These are phyloP conservation scores for Picathartes gymnocephalus DNA, from an alignment of 2,113 vertebrate species.

Conservation along the genomic window DNA sequence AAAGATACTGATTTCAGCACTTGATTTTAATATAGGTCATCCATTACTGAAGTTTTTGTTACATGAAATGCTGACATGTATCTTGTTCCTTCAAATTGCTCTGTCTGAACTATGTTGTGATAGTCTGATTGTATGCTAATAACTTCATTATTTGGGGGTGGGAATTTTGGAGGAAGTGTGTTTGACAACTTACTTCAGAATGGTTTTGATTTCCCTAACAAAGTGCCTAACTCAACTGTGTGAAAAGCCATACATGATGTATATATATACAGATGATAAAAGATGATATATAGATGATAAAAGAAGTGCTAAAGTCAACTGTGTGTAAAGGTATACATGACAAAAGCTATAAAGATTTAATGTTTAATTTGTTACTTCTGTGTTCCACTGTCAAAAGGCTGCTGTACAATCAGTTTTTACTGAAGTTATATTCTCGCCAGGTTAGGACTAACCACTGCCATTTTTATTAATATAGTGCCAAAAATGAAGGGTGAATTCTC, in stretches of 20 bases:
- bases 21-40: background rate
- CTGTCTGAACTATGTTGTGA: background rate
- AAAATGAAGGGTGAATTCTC: background rate
- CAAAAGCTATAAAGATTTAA: background rate
- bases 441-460: background rate
- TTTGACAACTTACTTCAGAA: conserved; percentile 4
- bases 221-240: background rate
- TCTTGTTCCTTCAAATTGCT: background rate
- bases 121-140: background rate
- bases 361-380: background rate
- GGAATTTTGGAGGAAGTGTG: background rate
- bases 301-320: background rate
- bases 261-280: background rate
- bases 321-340: background rate
- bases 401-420: background rate
- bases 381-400: background rate
- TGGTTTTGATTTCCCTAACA: background rate
- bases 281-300: background rate
- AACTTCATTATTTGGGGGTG: background rate
- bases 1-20: background rate
- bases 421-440: background rate
- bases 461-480: background rate
- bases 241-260: background rate
- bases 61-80: background rate
- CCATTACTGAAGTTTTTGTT: background rate